Evolutionary conservation across 2,797 vertebrate species (phyloP).

Genomic region (Galago senegalensis): DNA sequence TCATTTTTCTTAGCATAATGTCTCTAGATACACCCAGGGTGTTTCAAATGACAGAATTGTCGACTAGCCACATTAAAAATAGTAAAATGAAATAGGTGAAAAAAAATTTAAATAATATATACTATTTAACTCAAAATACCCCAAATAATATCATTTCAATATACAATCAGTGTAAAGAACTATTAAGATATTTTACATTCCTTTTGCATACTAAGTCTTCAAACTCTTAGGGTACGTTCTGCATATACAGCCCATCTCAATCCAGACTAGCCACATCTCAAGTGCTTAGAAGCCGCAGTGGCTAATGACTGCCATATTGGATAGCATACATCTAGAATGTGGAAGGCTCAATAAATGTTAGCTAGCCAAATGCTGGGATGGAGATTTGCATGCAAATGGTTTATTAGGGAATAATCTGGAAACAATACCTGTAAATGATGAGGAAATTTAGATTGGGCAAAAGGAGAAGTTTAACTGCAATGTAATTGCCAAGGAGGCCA

Average conservation of each 20-base stretch:
- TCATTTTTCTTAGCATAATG: not conserved
- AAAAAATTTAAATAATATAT: not conserved
- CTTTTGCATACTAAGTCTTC: not conserved
- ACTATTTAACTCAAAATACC: not conserved
- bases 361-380: not conserved
- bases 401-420: not conserved
- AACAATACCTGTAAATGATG: not conserved
- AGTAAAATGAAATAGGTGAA: not conserved
- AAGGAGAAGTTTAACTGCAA: not conserved
- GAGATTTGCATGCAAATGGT: not conserved
- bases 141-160: not conserved
- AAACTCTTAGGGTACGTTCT: not conserved
- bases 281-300: not conserved
- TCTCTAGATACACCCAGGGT: not conserved
- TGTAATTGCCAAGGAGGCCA: not conserved
- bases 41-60: not conserved
- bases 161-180: not conserved
- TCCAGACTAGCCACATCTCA: not conserved
- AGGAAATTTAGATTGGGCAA: not conserved
- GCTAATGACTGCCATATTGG: not conserved
- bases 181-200: not conserved
- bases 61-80: not conserved
- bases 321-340: not conserved
- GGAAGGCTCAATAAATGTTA: not conserved
- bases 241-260: not conserved